Evolutionary conservation across 1,140 invertebrate genomes (phyloP), one percentile per base, ranked within the genome.

Genomic region (Drosophila sturtevanti): DNA sequence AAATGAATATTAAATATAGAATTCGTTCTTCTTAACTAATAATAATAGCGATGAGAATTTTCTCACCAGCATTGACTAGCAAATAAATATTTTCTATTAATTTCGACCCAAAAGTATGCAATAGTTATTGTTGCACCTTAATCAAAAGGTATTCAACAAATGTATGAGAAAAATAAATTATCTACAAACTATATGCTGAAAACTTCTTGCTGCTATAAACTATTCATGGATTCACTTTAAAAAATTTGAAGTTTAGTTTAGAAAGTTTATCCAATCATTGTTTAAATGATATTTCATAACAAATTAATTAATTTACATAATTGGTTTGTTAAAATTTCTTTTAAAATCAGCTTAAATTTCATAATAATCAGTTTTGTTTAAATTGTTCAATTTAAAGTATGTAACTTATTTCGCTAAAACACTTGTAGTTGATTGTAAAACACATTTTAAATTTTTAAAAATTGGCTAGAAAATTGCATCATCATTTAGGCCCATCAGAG

Each of bases 391-490:
- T 6, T 44, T 9, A 7, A 18, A 16, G 5, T 14, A 18, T 16
- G 14, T 14, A 7, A 41, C 14, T 41, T 16, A 10, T 44, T 16
- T 9, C 18, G 14, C 16, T 44, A 18, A 24, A 52, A 21, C 10
- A 22, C 4, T 52, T 2, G 24, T 24, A 24, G 24, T n/a, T n/a
- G n/a, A n/a, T n/a, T n/a, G n/a, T n/a, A n/a, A 27, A 27, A n/a
- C 12, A 54, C 1, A 31, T 4, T 31, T 22, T 54, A 22, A 0
- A 41, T n/a, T 54, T 54, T 24, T 4, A 14, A 35, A 54, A 38
- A 52, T 44, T 24, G 22, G 31, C 34, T 51, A 24, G 5, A 51
- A 60, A 68, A 67, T 85, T 79, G 78, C 80, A 82, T 82, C 78
- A 78, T 75, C 73, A 44, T 68, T 54, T 21, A 11, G 41, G 41